Conservation (phyloP, 2,888 invertebrate species). For the Tipula vernalis region DNA sequence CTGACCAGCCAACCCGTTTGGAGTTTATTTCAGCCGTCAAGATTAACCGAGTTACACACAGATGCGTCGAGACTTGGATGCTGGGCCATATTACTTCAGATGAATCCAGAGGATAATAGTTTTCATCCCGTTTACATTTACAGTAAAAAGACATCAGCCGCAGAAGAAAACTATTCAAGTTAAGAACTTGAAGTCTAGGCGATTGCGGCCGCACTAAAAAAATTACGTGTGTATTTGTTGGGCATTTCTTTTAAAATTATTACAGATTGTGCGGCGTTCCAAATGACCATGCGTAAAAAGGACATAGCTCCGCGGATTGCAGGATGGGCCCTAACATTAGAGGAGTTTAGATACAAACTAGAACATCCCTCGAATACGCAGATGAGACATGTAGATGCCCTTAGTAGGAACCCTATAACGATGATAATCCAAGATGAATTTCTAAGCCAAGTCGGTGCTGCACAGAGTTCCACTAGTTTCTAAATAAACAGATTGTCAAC, state of each 20-base stretch:
- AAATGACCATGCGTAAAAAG: background rate
- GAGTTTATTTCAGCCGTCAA: constrained; percentile 10
- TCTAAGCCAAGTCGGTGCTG: background rate
- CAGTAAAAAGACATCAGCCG: constrained; percentile 21
- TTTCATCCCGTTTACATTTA: constrained; percentile 22
- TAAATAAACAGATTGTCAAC: too few relatives aligned
- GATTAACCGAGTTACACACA: constrained; percentile 24
- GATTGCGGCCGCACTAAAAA: constrained; percentile 14
- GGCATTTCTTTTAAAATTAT: background rate
- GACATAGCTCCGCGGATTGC: too few relatives aligned
- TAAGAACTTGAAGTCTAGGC: constrained; percentile 29
- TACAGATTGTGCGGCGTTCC: background rate
- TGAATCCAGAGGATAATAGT: constrained; percentile 17
- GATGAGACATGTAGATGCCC: background rate
- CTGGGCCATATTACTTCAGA: constrained; percentile 22
- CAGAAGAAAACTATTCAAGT: constrained; percentile 22
- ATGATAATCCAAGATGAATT: background rate
- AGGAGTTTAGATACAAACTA: background rate
- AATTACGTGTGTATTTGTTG: background rate
- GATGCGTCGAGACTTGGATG: constrained; percentile 22
- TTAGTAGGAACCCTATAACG: background rate
- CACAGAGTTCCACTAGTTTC: too few relatives aligned
- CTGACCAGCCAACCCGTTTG: background rate
- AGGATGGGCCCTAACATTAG: too few relatives aligned
- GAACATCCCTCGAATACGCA: background rate